Evolutionary conservation across 2,888 invertebrate species (phyloP).

Genomic region (Tetragonula carbonaria): DNA sequence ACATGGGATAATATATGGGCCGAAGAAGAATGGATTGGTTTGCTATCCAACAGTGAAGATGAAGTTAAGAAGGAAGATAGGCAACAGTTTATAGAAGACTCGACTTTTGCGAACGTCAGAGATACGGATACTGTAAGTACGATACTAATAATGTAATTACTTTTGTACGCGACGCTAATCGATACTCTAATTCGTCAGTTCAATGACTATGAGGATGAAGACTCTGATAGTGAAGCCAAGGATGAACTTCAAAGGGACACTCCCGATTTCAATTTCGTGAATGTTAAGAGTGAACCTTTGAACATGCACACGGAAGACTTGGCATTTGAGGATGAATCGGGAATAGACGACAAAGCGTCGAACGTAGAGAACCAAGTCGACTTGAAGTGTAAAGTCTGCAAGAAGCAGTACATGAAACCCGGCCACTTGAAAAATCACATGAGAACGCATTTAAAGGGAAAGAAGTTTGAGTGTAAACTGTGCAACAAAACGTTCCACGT

Average conservation of each 20-base stretch:
- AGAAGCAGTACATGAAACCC: conserved; percentile 72
- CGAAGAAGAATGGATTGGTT: conserved; percentile 65
- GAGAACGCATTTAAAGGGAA: conserved; percentile 65
- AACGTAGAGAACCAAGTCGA: not conserved
- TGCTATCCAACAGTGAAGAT: conserved; percentile 3
- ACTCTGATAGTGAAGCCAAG: conserved; percentile 18
- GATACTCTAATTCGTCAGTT: conserved; percentile 38
- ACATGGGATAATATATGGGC: conserved; percentile 49
- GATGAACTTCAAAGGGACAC: conserved; percentile 20
- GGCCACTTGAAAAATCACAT: conserved; percentile 75
- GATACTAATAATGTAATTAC: conserved; percentile 17
- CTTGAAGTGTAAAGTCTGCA: conserved; percentile 74
- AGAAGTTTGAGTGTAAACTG: conserved; percentile 67
- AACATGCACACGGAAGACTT: conserved; percentile 45
- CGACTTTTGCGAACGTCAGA: not conserved
- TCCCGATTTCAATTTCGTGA: conserved; percentile 64
- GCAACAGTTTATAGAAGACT: conserved; percentile 8
- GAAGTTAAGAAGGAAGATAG: conserved; percentile 7
- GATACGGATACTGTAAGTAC: conserved; percentile 47
- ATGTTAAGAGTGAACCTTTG: conserved; percentile 62
- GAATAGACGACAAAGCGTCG: conserved; percentile 10
- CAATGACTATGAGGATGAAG: conserved; percentile 45
- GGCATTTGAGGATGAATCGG: conserved; percentile 14
- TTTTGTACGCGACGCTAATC: conserved; percentile 20
- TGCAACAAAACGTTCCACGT: conserved; percentile 72